phyloP scores from a whole-genome alignment of 2,113 vertebrate genomes.

The Apteryx owenii region DNA sequence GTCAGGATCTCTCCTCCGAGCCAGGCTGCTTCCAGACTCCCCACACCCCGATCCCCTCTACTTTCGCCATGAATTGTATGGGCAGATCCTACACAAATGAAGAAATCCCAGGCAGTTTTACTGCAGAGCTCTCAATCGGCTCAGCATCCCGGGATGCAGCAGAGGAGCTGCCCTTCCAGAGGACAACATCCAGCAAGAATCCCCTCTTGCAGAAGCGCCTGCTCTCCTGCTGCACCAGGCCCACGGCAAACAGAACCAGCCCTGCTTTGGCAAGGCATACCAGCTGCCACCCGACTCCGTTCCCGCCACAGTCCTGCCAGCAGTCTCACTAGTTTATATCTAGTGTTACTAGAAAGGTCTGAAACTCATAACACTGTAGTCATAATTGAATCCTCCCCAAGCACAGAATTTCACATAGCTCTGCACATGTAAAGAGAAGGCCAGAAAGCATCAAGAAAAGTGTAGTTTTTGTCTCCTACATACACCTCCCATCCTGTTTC shows the following conservation, averaged over 20 bases:
- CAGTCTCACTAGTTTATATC: too few species aligned
- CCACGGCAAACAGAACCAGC: too few species aligned
- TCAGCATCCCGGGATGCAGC: neutral
- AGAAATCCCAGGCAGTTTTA: neutral
- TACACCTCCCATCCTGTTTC: neutral
- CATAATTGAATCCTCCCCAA: neutral
- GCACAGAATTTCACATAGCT: neutral
- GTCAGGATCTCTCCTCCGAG: neutral
- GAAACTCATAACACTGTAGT: too few species aligned
- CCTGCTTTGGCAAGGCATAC: too few species aligned
- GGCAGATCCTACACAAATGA: too few species aligned
- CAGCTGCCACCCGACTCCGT: neutral
- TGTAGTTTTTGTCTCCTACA: neutral
- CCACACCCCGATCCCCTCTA: too few species aligned
- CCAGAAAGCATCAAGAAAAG: neutral
- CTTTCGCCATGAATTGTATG: too few species aligned
- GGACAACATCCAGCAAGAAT: neutral
- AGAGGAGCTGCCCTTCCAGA: neutral
- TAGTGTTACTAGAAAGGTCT: too few species aligned
- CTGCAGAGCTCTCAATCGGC: neutral
- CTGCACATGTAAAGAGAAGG: neutral
- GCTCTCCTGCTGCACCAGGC: too few species aligned
- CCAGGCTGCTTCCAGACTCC: neutral
- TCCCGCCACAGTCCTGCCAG: accelerated
- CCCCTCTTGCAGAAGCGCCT: neutral